Percentiles rank a stretch among this genome's conserved stretches.
These are phyloP conservation scores for Xerus inauris DNA, from an alignment of 2,113 vertebrate genomes.

Conservation along the genomic window DNA sequence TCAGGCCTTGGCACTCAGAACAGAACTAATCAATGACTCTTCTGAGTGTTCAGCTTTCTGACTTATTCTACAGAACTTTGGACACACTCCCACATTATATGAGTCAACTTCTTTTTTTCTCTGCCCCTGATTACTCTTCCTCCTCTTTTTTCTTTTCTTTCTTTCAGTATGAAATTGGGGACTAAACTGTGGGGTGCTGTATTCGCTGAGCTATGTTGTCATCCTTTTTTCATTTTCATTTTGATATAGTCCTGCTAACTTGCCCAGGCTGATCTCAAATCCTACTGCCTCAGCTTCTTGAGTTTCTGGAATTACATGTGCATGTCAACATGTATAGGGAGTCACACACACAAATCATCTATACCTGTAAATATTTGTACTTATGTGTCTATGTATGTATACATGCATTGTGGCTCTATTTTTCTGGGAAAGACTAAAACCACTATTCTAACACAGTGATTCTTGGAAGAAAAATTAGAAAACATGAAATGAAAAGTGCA, in stretches of 20 bases:
- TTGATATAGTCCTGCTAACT: background rate
- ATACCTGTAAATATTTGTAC: background rate
- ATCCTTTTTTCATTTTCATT: background rate
- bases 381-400: background rate
- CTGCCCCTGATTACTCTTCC: no score
- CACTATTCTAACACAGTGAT: background rate
- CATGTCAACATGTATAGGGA: fast-evolving
- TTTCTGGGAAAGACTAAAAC: background rate
- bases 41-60: background rate
- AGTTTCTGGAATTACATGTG: background rate
- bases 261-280: background rate
- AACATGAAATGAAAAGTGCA: background rate
- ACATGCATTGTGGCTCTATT: background rate
- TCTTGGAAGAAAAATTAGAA: background rate
- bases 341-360: no score
- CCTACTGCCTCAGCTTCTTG: background rate
- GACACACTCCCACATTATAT: fast-evolving
- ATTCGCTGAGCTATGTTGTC: background rate
- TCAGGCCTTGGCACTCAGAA: background rate
- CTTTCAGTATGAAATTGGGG: background rate
- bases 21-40: background rate
- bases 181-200: background rate
- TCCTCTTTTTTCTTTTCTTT: background rate
- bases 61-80: background rate
- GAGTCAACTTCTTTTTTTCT: background rate